Percentiles rank a stretch among this genome's conserved stretches.
Conservation (phyloP, 2,797 vertebrate genomes). For the Chrosomus eos region DNA sequence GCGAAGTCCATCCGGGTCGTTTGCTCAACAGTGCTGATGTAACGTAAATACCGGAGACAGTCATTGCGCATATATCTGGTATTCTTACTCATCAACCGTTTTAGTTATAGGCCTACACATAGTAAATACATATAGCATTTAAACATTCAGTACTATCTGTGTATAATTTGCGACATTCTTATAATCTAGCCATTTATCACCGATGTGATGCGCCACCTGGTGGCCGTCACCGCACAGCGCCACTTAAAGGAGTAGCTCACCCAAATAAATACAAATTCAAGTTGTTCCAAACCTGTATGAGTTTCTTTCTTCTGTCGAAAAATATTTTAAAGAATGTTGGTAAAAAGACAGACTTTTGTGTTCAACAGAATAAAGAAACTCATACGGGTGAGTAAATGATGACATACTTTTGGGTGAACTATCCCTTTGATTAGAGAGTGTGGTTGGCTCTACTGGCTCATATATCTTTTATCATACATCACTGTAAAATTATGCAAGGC, state of each 20-base stretch:
- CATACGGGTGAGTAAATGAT: neutral
- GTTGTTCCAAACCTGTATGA: neutral
- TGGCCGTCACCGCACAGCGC: neutral
- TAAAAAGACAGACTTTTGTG: neutral
- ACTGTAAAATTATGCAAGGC: neutral
- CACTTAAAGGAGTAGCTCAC: neutral
- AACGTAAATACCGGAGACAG: neutral
- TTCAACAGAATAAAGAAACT: neutral
- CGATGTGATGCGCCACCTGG: slow-evolving; percentile 24
- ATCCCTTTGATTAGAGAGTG: neutral
- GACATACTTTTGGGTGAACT: neutral
- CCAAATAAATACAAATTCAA: neutral
- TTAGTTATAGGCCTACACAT: neutral
- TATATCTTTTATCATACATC: neutral
- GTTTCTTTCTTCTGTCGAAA: neutral
- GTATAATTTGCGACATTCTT: neutral
- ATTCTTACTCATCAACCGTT: neutral
- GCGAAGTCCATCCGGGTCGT: slow-evolving; percentile 39
- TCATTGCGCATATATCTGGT: neutral
- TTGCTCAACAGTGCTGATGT: neutral
- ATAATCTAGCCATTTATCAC: neutral
- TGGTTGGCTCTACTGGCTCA: neutral
- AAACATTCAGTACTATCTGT: neutral
- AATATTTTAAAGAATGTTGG: neutral
- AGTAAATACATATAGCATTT: neutral